Evolutionary conservation across 2,797 vertebrate genomes (phyloP).

Genomic region (Sebastes matsubarae): DNA sequence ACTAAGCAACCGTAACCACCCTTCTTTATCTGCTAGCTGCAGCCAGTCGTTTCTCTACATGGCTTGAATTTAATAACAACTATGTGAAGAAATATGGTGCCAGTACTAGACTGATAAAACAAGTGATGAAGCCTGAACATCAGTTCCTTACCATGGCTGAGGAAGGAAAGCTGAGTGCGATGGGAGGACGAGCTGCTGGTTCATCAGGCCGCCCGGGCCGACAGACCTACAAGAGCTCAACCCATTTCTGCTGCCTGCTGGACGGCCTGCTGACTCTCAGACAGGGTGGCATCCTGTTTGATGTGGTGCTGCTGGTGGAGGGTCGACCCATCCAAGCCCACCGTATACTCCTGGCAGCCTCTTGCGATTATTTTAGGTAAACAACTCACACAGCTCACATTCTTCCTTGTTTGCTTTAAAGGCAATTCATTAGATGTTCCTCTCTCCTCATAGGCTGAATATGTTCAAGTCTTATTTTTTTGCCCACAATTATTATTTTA

Average conservation of each 20-base stretch:
- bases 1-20: neutral
- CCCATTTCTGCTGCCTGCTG: conserved; percentile 89
- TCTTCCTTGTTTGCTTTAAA: conserved; percentile 43
- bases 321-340: conserved; percentile 91
- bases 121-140: conserved; percentile 52
- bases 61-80: neutral
- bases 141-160: conserved; percentile 81
- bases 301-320: conserved; percentile 93
- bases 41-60: neutral
- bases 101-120: neutral
- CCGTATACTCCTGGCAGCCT: conserved; percentile 94
- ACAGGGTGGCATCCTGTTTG: conserved; percentile 89
- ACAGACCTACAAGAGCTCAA: conserved; percentile 87
- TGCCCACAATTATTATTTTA: neutral
- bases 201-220: conserved; percentile 72
- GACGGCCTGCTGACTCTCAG: conserved; percentile 88
- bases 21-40: conserved; percentile 1
- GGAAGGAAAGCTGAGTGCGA: conserved; percentile 74
- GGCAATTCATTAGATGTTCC: conserved; percentile 62
- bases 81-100: neutral
- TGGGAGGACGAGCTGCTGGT: conserved; percentile 68
- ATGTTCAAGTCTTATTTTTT: conserved; percentile 10
- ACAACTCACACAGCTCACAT: neutral
- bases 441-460: conserved; percentile 45
- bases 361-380: conserved; percentile 97